Conservation (phyloP, 2,113 vertebrate genomes). For the Triplophysa siluroides region DNA sequence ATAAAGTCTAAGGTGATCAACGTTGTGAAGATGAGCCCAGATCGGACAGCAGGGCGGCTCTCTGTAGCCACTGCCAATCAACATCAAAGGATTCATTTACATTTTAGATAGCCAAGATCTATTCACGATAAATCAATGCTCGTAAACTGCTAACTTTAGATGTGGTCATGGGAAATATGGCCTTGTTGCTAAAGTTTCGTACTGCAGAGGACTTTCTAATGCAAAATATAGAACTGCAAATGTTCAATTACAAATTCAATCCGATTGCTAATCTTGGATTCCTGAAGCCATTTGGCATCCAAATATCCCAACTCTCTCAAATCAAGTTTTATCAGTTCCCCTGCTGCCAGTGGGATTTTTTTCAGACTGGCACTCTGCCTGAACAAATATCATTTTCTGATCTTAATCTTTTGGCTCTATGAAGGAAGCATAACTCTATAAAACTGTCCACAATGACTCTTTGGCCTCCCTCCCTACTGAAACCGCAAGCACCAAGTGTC, state of each 20-base stretch:
- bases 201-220: too few species aligned
- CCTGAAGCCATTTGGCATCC: background rate
- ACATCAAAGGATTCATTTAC: background rate
- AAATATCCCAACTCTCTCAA: background rate
- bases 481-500: background rate
- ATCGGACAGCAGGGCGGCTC: background rate
- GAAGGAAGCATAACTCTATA: constrained; percentile 2
- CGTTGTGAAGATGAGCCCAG: background rate
- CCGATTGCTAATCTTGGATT: background rate
- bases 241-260: background rate
- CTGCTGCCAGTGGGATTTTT: background rate
- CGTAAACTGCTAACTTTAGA: background rate
- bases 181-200: background rate
- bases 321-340: background rate
- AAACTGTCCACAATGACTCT: background rate
- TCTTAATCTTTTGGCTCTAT: background rate
- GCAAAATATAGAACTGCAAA: too few species aligned
- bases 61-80: constrained; percentile 26
- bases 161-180: background rate
- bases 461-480: background rate
- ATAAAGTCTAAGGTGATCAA: constrained; percentile 14
- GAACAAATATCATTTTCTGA: background rate
- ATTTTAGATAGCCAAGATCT: background rate
- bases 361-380: background rate
- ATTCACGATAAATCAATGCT: background rate